A percentile compares a stretch with the other conserved stretches of the same genome.
Conservation (phyloP, 2,113 vertebrate species). For the Entosphenus tridentatus region DNA sequence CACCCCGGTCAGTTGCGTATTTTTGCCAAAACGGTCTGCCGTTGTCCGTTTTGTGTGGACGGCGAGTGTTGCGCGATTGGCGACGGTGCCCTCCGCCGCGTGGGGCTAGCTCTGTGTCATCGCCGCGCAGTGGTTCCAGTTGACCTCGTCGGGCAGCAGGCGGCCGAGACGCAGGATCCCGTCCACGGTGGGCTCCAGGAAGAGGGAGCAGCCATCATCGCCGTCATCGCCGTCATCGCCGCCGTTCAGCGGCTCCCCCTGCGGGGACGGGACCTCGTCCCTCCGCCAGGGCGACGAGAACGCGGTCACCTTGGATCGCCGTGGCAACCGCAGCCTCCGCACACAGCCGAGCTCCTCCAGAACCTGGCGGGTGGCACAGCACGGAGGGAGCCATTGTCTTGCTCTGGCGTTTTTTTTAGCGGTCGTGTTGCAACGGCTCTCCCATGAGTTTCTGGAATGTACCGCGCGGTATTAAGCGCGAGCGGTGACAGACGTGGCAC, state of each 20-base stretch:
- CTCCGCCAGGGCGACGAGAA: slow-evolving; percentile 23
- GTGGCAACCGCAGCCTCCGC: slow-evolving; percentile 23
- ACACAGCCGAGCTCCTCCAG: slow-evolving; percentile 48
- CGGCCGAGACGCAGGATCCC: slow-evolving; percentile 40
- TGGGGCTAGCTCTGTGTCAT: too few species aligned
- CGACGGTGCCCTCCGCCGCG: too few species aligned
- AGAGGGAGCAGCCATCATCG: slow-evolving; percentile 13
- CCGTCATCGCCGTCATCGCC: slow-evolving; percentile 1
- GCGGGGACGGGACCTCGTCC: slow-evolving; percentile 7
- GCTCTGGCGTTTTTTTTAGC: too few species aligned
- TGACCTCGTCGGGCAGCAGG: slow-evolving; percentile 45
- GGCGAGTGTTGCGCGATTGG: too few species aligned
- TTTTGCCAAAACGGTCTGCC: too few species aligned
- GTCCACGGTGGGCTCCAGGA: slow-evolving; percentile 59
- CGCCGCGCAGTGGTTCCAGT: slow-evolving; percentile 47
- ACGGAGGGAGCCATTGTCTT: too few species aligned
- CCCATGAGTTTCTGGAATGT: too few species aligned
- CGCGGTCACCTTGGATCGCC: slow-evolving; percentile 20
- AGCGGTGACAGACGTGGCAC: too few species aligned
- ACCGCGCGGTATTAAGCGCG: too few species aligned
- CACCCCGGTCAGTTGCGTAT: too few species aligned
- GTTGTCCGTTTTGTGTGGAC: too few species aligned
- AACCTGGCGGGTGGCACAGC: slow-evolving; percentile 22
- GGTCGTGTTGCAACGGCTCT: too few species aligned
- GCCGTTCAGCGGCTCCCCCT: background rate